A percentile compares a stretch with the other conserved stretches of the same genome.
phyloP scores from a whole-genome alignment of 2,113 vertebrate species.

The Amia ocellicauda region DNA sequence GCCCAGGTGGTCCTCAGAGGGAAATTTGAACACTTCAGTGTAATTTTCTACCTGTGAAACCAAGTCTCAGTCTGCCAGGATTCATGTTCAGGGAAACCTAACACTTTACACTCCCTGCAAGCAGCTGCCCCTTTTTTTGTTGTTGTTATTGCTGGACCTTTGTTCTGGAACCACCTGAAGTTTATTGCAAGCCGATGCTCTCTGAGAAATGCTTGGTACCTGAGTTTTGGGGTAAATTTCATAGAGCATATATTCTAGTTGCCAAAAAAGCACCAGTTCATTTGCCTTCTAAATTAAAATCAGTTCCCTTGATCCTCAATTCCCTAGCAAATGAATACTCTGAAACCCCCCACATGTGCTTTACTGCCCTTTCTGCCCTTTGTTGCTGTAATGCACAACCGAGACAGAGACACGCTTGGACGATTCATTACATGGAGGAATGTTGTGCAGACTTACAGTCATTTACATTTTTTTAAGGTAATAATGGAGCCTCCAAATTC shows the following conservation, averaged over 20 bases:
- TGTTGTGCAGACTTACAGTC: conserved; percentile 19
- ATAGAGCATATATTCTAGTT: no score
- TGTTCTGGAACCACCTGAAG: background rate
- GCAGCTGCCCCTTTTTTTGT: conserved; percentile 43
- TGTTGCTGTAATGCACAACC: no score
- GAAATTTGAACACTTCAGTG: conserved; percentile 22
- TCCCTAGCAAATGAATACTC: no score
- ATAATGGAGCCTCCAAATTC: conserved; percentile 30
- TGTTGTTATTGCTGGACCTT: background rate
- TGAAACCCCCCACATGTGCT: no score
- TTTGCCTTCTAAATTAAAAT: no score
- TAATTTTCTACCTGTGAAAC: conserved; percentile 37
- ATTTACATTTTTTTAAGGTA: conserved; percentile 26
- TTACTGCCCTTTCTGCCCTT: no score
- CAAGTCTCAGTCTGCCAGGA: conserved; percentile 23
- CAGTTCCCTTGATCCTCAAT: no score
- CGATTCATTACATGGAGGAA: conserved; percentile 1
- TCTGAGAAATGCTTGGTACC: background rate
- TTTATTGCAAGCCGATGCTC: background rate
- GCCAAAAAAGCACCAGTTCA: no score
- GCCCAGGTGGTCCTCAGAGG: conserved; percentile 59
- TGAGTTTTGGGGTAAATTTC: no score
- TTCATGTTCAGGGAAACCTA: conserved; percentile 49
- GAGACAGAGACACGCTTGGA: no score
- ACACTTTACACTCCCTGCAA: conserved; percentile 53